Conservation (phyloP, 2,113 vertebrate species). For the Tor tambroides region DNA sequence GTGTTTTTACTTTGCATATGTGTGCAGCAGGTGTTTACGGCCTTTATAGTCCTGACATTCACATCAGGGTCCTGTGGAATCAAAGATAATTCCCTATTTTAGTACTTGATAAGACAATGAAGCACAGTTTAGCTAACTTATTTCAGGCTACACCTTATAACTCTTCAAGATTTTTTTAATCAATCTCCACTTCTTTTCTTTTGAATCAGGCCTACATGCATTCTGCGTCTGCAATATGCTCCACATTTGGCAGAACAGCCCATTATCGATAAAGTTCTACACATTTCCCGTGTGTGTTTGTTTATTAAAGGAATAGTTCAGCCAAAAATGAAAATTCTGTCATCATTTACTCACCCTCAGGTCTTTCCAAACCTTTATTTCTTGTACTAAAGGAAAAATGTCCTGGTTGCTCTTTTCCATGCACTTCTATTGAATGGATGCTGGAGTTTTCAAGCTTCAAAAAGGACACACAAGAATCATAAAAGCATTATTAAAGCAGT, state of each 20-base stretch:
- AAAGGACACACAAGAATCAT: neutral
- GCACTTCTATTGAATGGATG: neutral
- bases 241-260: neutral
- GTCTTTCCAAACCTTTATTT: neutral
- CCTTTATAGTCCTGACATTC: constrained; percentile 25
- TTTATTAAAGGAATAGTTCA: neutral
- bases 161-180: no score
- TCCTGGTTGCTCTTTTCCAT: neutral
- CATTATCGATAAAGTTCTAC: neutral
- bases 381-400: neutral
- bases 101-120: neutral
- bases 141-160: neutral
- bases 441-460: neutral
- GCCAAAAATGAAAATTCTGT: neutral
- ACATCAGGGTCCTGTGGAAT: neutral
- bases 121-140: neutral
- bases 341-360: neutral
- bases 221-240: neutral
- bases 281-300: neutral
- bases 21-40: constrained; percentile 15
- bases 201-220: neutral
- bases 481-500: neutral
- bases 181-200: no score
- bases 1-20: constrained; percentile 23
- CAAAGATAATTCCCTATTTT: constrained; percentile 11